Percentiles rank a stretch among this genome's conserved stretches.
Conservation (phyloP, 2,113 vertebrate species). For the Ranitomeya variabilis region DNA sequence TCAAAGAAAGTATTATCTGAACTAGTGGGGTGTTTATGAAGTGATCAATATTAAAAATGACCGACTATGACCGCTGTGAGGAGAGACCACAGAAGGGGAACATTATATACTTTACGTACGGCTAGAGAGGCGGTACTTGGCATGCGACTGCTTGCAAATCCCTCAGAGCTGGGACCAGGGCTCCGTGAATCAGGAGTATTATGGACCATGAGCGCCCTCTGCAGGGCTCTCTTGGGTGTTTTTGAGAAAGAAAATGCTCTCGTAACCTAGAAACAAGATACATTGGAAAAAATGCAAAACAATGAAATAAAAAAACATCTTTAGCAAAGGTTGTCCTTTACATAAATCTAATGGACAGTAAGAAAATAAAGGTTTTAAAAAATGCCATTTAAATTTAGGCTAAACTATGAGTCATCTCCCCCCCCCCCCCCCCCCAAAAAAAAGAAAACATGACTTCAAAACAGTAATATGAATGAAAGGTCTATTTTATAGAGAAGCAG, state of each 20-base stretch:
- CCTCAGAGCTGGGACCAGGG: constrained; percentile 71
- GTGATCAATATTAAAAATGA: constrained; percentile 4
- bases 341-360: too few relatives aligned
- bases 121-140: constrained; percentile 82
- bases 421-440: too few relatives aligned
- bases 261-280: constrained; percentile 79
- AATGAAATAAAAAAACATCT: neutral
- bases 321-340: neutral
- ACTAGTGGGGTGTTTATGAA: neutral
- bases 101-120: constrained; percentile 72
- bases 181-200: constrained; percentile 81
- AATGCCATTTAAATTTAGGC: too few relatives aligned
- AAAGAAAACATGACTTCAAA: neutral
- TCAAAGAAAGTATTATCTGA: neutral
- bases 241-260: constrained; percentile 96
- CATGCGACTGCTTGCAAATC: constrained; percentile 70
- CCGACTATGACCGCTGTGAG: neutral
- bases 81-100: neutral
- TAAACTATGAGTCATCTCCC: too few relatives aligned
- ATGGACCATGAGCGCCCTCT: constrained; percentile 85
- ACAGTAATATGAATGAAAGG: neutral
- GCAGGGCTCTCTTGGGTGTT: constrained; percentile 91
- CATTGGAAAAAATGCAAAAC: neutral
- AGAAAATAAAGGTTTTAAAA: too few relatives aligned
- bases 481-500: neutral